Evolutionary conservation across 2,888 invertebrate species (phyloP), one percentile per base, ranked within the genome.

Genomic region (Mimachlamys varia): DNA sequence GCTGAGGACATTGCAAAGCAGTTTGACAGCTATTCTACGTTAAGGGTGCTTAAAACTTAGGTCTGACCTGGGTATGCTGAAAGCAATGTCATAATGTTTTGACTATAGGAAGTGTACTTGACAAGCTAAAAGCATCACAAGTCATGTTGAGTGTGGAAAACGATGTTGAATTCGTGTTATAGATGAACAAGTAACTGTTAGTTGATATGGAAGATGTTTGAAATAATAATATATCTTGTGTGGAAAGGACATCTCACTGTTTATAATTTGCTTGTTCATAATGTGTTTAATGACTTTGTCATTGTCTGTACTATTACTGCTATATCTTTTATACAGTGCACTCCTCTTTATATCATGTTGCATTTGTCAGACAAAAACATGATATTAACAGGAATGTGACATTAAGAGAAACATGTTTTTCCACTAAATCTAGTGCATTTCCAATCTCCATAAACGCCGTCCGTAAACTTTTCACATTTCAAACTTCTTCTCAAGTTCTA

Each of bases 1-100:
- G 94, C 95, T 12, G 33, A 92, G 15, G 96, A 95, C 89, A 95
- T 96, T 87, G 96, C 96, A 1, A 92, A 93, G 91, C 96, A 96
- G 90, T 96, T 96, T 93, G 95, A 94, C 27, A 76, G 76, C 76
- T 76, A 27, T 33, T 27, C 76, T 76, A 76, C 76, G 1, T 76
- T 76, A 76, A 19, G 33, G 76, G 76, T 76, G 76, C 76, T 76
- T 15, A 76, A 27, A 76, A 33, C 27, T 33, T 76, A 1, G 7
- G 7, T 12, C 0, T 12, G 76, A 76, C 76, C 33, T 12, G 4
- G 22, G 15, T 22, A 62, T 22, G 13, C 1, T 33, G 33, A 33
- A 1, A 33, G 12, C 22, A 33, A 76, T 33, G 58, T 53, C 58
- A 58, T 58, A n/a, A 22, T 58, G 58, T 58, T 19, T 58, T n/a